phyloP scores from a whole-genome alignment of 2,888 invertebrate genomes.

The Trichopoda pennipes region DNA sequence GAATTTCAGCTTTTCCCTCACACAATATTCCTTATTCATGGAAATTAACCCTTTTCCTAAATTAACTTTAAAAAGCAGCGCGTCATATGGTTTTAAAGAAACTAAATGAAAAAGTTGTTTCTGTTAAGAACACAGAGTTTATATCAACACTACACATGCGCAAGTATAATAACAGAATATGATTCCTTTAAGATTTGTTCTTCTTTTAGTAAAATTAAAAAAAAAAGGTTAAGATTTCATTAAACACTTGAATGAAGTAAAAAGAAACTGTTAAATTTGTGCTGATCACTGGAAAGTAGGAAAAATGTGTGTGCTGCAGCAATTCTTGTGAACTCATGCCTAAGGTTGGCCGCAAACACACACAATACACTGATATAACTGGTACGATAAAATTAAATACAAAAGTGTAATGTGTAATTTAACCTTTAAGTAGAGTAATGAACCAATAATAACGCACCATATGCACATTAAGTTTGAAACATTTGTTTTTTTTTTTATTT shows the following conservation, averaged over 20 bases:
- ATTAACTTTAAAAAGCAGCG: slow-evolving; percentile 45
- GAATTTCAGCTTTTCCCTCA: background rate
- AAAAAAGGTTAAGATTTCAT: slow-evolving; percentile 47
- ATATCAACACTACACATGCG: background rate
- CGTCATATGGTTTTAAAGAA: slow-evolving; percentile 43
- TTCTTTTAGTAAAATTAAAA: background rate
- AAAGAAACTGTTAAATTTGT: background rate
- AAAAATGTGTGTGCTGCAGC: background rate
- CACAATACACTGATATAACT: background rate
- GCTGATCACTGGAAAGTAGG: slow-evolving; percentile 4
- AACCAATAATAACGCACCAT: slow-evolving; percentile 74
- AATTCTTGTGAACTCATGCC: slow-evolving; percentile 22
- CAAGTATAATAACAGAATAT: no score
- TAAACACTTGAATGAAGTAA: slow-evolving; percentile 6
- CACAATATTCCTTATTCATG: slow-evolving; percentile 9
- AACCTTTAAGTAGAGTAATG: slow-evolving; percentile 78
- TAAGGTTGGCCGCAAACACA: slow-evolving; percentile 25
- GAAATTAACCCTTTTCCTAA: slow-evolving; percentile 43
- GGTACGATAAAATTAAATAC: slow-evolving; percentile 2
- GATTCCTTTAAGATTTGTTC: no score
- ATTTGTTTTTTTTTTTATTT: slow-evolving; percentile 8
- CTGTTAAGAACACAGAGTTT: background rate
- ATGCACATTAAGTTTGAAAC: slow-evolving; percentile 64
- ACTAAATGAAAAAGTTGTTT: slow-evolving; percentile 3
- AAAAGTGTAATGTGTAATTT: slow-evolving; percentile 67